Base-by-base conservation (phyloP, 2,888 invertebrate species). In the Heliconius cydno region DNA sequence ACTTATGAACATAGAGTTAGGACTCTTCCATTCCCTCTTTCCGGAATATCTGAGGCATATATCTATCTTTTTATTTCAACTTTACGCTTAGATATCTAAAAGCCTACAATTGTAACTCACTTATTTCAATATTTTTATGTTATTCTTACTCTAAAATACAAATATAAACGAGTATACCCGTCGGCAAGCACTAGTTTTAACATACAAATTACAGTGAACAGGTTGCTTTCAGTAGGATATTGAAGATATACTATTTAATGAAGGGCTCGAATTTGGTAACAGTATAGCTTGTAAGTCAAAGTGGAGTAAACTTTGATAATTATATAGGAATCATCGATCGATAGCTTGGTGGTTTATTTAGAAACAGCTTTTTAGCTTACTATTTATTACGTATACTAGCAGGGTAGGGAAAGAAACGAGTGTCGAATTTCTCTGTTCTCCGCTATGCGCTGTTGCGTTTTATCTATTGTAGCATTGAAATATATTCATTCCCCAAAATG, bases 221-320 rank as follows among this genome's bases (percentile, higher is more conserved):
- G n/a, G 68, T 41, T 68, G 68, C 68, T 68, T 68, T 68, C n/a
- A 38, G 13, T 68, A 22, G 41, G 41, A 41, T 41, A 68, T 41
- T 68, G 41, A 38, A 41, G 38, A 41, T 68, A 72, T 30, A 72
- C 9, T 72, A 52, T 72, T 72, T 72, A 72, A 72, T 72, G 30
- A 72, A 72, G 71, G 71, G 22, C 4, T 72, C 19, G 46, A 72
- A 70, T 72, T 72, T 52, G 52, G 71, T 52, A 52, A 46, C 52
- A 30, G 71, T 15, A 52, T 72, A 68, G 52, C 22, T 19, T 72
- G 52, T 52, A n/a, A 72, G 68, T 68, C 38, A 25, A 68, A 41
- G 22, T 41, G n/a, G n/a, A 25, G 68, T 41, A n/a, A 68, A 68
- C 38, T 68, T 68, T 41, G 41, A 38, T 68, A 68, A 41, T 68